Evolutionary conservation across 1,140 invertebrate species (phyloP).

Genomic region (Solenopsis invicta): DNA sequence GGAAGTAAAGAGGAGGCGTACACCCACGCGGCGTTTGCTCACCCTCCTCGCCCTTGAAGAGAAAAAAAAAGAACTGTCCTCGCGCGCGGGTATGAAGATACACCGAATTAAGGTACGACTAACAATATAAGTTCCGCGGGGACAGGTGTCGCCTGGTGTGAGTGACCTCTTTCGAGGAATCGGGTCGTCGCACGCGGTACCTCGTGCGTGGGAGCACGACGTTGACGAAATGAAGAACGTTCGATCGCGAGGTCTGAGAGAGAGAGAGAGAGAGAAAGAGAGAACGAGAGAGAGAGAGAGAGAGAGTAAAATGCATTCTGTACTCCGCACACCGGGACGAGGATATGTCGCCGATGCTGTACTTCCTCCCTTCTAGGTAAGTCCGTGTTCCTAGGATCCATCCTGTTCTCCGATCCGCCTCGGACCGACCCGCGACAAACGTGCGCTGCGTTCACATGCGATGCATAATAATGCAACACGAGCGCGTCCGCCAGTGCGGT

Average conservation of each 20-base stretch:
- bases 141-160: conserved; percentile 31
- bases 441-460: conserved; percentile 57
- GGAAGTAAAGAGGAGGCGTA: background rate
- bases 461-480: conserved; percentile 71
- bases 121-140: background rate
- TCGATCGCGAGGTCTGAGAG: background rate
- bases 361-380: conserved; percentile 17
- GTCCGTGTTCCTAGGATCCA: conserved; percentile 28
- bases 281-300: background rate
- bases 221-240: background rate
- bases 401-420: conserved; percentile 26
- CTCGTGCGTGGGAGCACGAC: background rate
- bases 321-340: background rate
- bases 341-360: conserved; percentile 10
- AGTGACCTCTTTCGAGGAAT: conserved; percentile 42
- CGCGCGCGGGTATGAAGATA: conserved; percentile 10
- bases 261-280: background rate
- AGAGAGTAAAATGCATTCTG: background rate
- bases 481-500: conserved; percentile 28
- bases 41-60: background rate
- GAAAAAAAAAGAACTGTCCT: background rate
- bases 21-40: conserved; percentile 28
- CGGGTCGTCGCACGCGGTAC: conserved; percentile 18
- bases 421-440: conserved; percentile 40
- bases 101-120: conserved; percentile 18